phyloP scores from a whole-genome alignment of 2,113 vertebrate genomes.

The Orientallactaga bullata region DNA sequence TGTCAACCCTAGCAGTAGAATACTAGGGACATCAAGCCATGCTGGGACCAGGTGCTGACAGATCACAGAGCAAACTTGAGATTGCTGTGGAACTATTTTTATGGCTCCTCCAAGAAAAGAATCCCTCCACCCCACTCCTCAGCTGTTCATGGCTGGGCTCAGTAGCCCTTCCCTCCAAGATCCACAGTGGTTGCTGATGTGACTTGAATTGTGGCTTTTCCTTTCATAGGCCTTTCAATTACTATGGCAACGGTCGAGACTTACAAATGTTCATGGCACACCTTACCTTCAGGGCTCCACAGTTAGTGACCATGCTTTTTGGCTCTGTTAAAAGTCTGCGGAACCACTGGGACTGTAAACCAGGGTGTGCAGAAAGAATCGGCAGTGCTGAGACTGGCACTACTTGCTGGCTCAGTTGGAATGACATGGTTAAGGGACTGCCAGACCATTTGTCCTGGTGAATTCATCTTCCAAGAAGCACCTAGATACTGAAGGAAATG shows the following conservation, averaged over 20 bases:
- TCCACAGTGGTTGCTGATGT: background rate
- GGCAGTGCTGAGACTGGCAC: conserved; percentile 48
- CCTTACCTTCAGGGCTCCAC: conserved; percentile 53
- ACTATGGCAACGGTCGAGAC: conserved; percentile 36
- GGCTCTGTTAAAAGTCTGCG: conserved; percentile 62
- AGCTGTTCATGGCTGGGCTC: conserved; percentile 30
- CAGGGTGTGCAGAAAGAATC: conserved; percentile 54
- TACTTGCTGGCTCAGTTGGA: conserved; percentile 38
- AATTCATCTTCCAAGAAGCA: conserved; percentile 64
- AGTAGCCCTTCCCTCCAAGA: conserved; percentile 42
- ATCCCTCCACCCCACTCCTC: conserved; percentile 9
- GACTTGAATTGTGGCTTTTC: conserved; percentile 35
- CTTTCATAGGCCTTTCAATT: conserved; percentile 53
- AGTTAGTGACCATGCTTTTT: conserved; percentile 50
- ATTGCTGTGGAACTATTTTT: conserved; percentile 57
- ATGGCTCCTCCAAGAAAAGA: conserved; percentile 54
- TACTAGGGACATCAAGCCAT: conserved; percentile 16
- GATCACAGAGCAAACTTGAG: conserved; percentile 58
- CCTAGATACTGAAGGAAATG: conserved; percentile 52
- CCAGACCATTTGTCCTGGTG: conserved; percentile 63
- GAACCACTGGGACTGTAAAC: conserved; percentile 65
- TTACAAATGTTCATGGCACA: conserved; percentile 72
- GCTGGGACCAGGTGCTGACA: conserved; percentile 39
- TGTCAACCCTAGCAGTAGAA: background rate
- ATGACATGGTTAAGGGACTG: conserved; percentile 38